Conservation (phyloP, 1,140 invertebrate species). For the Doryteuthis pealeii region DNA sequence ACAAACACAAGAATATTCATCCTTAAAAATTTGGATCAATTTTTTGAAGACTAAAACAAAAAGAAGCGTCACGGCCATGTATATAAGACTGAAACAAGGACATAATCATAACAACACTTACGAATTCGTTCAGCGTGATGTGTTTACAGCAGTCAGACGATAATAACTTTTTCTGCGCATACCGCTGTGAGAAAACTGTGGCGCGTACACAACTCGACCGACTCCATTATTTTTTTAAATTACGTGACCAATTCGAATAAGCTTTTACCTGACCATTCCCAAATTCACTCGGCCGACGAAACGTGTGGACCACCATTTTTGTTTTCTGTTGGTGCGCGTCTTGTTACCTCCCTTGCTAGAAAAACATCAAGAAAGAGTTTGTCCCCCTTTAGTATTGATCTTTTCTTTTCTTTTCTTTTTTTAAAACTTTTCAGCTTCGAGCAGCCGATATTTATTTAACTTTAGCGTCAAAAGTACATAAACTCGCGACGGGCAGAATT, state of each 20-base stretch:
- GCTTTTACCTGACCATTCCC: no score
- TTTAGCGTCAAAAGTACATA: no score
- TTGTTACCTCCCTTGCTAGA: background rate
- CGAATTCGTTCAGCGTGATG: constrained; percentile 37
- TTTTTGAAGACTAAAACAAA: no score
- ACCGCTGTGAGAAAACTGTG: constrained; percentile 30
- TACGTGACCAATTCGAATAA: constrained; percentile 30
- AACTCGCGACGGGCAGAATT: no score
- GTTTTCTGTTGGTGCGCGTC: background rate
- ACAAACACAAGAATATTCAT: no score
- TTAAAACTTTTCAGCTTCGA: no score
- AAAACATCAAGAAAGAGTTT: no score
- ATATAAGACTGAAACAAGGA: constrained; percentile 5
- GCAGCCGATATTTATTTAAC: no score
- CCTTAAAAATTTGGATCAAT: no score
- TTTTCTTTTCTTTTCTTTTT: no score
- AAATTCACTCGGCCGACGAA: background rate
- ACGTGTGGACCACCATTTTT: background rate
- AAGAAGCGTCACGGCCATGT: no score
- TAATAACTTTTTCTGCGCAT: constrained; percentile 45
- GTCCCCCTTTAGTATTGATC: no score
- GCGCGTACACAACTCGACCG: constrained; percentile 41
- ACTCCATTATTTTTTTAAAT: constrained; percentile 43
- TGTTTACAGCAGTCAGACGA: constrained; percentile 35
- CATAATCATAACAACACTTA: constrained; percentile 13